phyloP scores from a whole-genome alignment of 2,797 vertebrate genomes.

The Clarias pachynema region DNA sequence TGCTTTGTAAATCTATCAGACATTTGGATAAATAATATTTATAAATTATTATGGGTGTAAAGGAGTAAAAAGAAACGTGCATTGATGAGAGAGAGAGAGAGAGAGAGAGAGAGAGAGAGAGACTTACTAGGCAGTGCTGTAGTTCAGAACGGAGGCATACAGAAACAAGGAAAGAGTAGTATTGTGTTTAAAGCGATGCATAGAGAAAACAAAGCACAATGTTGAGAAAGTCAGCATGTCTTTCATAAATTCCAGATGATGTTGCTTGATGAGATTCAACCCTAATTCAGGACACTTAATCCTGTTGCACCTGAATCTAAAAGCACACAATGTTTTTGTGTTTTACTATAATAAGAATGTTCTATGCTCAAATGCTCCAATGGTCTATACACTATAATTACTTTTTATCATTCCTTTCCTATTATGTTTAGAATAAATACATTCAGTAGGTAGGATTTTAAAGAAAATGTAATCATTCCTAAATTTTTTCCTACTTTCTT shows the following conservation, averaged over 20 bases:
- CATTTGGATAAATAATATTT: not conserved
- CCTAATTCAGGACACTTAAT: not conserved
- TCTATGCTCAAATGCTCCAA: not conserved
- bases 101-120: not conserved
- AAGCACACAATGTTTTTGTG: too few relatives aligned
- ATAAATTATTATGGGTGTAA: not conserved
- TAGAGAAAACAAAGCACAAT: not conserved
- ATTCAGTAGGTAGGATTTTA: not conserved
- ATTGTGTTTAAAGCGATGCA: not conserved
- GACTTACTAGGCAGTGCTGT: constrained; percentile 79
- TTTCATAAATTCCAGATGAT: too few relatives aligned
- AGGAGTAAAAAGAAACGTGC: too few relatives aligned
- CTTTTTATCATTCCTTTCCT: too few relatives aligned
- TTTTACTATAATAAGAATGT: not conserved
- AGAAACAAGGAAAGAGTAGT: constrained; percentile 28
- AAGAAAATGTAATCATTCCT: not conserved
- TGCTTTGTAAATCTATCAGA: not conserved
- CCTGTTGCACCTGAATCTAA: not conserved
- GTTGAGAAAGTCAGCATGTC: not conserved
- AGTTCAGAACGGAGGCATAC: constrained; percentile 46
- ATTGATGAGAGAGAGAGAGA: too few relatives aligned
- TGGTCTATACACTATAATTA: too few relatives aligned
- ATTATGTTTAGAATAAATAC: not conserved
- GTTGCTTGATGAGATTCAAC: not conserved
- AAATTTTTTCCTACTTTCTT: too few relatives aligned